Conservation (phyloP, 1,140 invertebrate genomes). For the Maniola jurtina region DNA sequence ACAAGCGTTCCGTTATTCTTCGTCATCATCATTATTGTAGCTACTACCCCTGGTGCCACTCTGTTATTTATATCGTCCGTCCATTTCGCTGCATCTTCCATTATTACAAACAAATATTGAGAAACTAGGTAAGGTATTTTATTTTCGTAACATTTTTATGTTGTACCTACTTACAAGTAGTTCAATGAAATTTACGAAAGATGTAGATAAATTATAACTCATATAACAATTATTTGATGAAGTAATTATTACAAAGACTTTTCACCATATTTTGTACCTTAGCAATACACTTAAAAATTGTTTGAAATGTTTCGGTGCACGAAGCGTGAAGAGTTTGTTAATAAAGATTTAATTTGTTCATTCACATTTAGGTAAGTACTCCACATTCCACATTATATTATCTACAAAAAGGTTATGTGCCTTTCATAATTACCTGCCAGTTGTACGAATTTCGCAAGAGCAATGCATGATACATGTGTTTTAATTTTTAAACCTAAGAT, state of each 20-base stretch:
- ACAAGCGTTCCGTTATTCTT: too few relatives aligned
- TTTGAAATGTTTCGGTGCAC: conserved; percentile 29
- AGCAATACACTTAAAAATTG: conserved; percentile 17
- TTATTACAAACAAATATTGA: too few relatives aligned
- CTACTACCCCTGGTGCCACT: too few relatives aligned
- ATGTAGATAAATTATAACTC: too few relatives aligned
- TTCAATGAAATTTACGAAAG: too few relatives aligned
- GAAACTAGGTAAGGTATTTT: too few relatives aligned
- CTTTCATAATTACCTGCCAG: conserved; percentile 26
- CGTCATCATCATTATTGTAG: too few relatives aligned
- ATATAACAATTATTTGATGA: background rate
- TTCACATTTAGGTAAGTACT: conserved; percentile 13
- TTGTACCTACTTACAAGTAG: too few relatives aligned
- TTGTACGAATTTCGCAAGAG: conserved; percentile 20
- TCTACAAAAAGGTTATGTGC: conserved; percentile 31
- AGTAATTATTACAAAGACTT: conserved; percentile 7
- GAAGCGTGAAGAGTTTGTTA: conserved; percentile 47
- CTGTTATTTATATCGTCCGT: too few relatives aligned
- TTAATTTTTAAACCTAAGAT: background rate
- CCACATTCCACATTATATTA: background rate
- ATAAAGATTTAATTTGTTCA: conserved; percentile 39
- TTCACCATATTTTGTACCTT: background rate
- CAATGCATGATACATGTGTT: background rate
- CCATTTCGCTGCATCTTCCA: too few relatives aligned
- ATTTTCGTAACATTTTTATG: too few relatives aligned